These are phyloP conservation scores for Liparis tanakae DNA, from an alignment of 2,797 vertebrate genomes.

Conservation along the genomic window DNA sequence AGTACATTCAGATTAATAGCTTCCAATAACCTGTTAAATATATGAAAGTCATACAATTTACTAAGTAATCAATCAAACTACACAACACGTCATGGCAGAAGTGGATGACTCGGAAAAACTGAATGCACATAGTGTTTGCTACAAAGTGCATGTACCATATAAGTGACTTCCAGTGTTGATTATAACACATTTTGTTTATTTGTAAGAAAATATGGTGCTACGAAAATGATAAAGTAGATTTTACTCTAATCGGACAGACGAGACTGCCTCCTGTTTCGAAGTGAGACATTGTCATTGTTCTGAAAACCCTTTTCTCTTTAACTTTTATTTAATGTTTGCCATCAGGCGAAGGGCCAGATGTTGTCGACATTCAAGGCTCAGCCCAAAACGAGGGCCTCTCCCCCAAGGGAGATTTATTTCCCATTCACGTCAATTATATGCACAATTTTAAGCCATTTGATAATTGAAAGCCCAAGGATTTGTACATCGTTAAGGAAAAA, in stretches of 20 bases:
- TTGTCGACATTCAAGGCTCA: background rate
- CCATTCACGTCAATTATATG: no score
- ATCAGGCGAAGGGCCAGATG: background rate
- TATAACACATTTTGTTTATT: background rate
- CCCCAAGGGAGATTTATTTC: no score
- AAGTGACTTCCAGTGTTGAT: background rate
- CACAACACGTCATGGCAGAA: background rate
- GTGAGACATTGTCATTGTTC: background rate
- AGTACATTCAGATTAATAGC: background rate
- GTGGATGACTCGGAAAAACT: background rate
- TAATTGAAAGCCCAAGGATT: no score
- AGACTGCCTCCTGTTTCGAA: background rate
- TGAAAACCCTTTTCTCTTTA: constrained; percentile 8
- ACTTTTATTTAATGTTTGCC: background rate
- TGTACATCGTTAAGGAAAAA: no score
- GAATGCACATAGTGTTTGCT: background rate
- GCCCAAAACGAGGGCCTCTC: no score
- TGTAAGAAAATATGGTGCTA: background rate
- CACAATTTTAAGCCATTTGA: no score
- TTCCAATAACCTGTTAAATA: background rate
- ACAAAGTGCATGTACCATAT: no score
- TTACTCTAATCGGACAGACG: background rate
- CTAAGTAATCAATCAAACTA: background rate
- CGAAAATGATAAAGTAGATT: background rate
- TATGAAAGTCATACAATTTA: background rate